Conservation (phyloP, 2,113 vertebrate species). For the Orthonyx spaldingii region DNA sequence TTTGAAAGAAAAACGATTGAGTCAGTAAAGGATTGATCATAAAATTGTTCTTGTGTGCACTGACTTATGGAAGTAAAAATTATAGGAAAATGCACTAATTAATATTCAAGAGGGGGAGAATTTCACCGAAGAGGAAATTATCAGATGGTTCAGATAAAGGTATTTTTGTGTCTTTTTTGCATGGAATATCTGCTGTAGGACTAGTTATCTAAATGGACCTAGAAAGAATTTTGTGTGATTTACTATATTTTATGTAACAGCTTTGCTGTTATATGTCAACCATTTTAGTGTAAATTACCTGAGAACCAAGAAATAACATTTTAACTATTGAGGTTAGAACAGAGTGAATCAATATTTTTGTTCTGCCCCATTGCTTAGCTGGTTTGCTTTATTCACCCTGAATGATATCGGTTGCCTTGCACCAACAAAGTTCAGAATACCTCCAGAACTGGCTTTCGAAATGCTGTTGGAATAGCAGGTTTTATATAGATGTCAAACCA, state of each 20-base stretch:
- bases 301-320: neutral
- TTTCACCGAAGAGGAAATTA: neutral
- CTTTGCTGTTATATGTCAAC: neutral
- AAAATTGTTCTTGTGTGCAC: neutral
- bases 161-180: neutral
- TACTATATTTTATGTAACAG: neutral
- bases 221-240: neutral
- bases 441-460: neutral
- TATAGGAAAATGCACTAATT: neutral
- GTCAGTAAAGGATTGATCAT: neutral
- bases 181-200: neutral
- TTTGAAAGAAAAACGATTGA: neutral
- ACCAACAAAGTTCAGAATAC: neutral
- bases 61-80: neutral
- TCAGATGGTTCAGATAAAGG: neutral
- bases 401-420: neutral
- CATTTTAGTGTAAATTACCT: neutral
- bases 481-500: neutral
- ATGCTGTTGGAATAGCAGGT: neutral
- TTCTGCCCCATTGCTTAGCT: neutral
- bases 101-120: neutral
- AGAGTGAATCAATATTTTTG: neutral
- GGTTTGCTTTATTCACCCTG: neutral
- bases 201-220: neutral
- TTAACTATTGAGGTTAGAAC: neutral